These are phyloP conservation scores for Cataglyphis livida DNA, from an alignment of 2,888 invertebrate genomes.

Conservation along the genomic window DNA sequence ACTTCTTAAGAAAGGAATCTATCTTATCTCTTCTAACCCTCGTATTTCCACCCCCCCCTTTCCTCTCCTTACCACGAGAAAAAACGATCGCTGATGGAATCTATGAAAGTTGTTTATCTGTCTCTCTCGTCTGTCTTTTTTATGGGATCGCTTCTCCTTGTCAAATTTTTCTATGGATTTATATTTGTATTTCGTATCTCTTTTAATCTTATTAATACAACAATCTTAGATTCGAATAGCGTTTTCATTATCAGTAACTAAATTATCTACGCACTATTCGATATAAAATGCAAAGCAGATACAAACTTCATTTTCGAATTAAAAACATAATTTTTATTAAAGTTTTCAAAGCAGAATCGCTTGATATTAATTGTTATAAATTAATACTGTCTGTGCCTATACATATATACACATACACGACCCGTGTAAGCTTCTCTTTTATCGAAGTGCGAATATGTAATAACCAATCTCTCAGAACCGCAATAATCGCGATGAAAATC, in stretches of 20 bases:
- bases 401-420: neutral
- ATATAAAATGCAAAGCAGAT: neutral
- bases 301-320: neutral
- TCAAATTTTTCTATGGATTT: neutral
- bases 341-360: neutral
- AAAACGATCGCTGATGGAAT: constrained; percentile 29
- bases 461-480: constrained; percentile 8
- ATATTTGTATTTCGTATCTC: neutral
- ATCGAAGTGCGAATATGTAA: constrained; percentile 7
- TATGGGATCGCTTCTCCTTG: neutral
- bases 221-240: neutral
- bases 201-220: neutral
- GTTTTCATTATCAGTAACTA: neutral
- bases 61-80: neutral
- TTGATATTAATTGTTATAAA: neutral
- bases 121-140: neutral
- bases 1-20: constrained; percentile 15
- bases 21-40: neutral
- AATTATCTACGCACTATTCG: neutral
- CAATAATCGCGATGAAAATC: constrained; percentile 41
- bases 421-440: neutral
- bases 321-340: neutral
- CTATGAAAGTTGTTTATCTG: constrained; percentile 18
- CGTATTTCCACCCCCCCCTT: neutral
- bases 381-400: neutral